These are phyloP conservation scores for Thysanoteuthis rhombus DNA, from an alignment of 2,888 invertebrate species.

Conservation along the genomic window DNA sequence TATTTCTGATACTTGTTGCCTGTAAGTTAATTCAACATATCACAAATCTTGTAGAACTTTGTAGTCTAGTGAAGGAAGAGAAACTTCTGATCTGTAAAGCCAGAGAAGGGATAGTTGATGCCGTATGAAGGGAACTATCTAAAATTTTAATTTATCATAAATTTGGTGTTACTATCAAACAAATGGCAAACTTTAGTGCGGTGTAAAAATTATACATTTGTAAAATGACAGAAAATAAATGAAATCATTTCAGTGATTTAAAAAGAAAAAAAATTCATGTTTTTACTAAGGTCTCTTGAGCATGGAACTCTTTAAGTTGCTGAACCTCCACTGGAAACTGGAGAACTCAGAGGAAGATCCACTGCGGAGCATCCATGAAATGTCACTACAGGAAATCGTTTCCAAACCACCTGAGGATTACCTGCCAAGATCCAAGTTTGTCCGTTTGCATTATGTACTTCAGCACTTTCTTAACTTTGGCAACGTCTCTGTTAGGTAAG, in stretches of 20 bases:
- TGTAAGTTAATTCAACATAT: too few species aligned
- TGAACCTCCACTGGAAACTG: not conserved
- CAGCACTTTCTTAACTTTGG: conserved; percentile 1
- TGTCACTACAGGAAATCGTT: not conserved
- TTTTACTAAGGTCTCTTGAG: not conserved
- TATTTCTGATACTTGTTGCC: too few species aligned
- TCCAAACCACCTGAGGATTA: not conserved
- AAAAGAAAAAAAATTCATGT: too few species aligned
- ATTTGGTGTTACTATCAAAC: not conserved
- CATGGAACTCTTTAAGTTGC: not conserved
- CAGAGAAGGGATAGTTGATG: too few species aligned
- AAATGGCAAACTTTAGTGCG: not conserved
- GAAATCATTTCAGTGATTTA: not conserved
- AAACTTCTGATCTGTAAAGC: too few species aligned
- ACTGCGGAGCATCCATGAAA: not conserved
- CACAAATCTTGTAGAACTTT: too few species aligned
- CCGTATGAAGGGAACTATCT: too few species aligned
- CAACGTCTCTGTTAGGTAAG: not conserved
- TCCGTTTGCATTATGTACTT: conserved; percentile 13
- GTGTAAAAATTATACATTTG: not conserved
- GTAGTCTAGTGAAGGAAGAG: too few species aligned
- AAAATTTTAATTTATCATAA: too few species aligned
- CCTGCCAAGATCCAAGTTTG: not conserved
- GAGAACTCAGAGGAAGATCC: not conserved
- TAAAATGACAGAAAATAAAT: too few species aligned